Base-by-base conservation (phyloP, 1,140 invertebrate genomes). In the Danaus melanippus region DNA sequence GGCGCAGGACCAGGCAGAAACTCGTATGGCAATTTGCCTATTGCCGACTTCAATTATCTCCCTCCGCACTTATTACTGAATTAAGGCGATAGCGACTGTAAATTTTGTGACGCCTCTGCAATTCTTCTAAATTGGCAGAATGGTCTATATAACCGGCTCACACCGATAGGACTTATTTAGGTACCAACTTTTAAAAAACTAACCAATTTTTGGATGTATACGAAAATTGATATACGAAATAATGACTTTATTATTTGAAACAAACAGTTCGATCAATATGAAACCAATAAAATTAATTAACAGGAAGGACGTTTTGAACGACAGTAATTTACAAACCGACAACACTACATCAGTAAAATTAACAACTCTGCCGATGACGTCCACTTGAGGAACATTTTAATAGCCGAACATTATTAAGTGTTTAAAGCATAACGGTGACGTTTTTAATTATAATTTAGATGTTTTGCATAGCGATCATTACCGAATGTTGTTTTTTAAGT, bases 51-150 rank as follows among this genome's bases (percentile, higher is more conserved):
- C 79, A 86, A 84, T 86, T 84, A 86, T 84, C 78, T 79, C 83
- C 83, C 82, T 74, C 80, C 78, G 79, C 82, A 71, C 77, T 81
- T 71, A 81, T 86, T 86, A 84, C 80, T 74, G 80, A 78, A 84
- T 86, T 86, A 84, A 83, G 71, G 68, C 80, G 79, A 75, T 74
- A 80, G 74, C 70, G 63, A 75, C 75, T 68, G 71, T 80, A 76
- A 71, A 83, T 77, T 81, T 74, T 63, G 76, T 74, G 74, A 82
- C 82, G 79, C 79, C 77, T 80, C 76, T 75, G 77, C 71, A 65
- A 64, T 68, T 66, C 62, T 61, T 62, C 56, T 67, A 61, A 75
- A 76, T 78, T 74, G 73, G 62, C 46, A 71, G 67, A 60, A 71
- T 73, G 66, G 56, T 71, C 68, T 64, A 61, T 67, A 50, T 68